Evolutionary conservation across 2,113 vertebrate genomes (phyloP).

Genomic region (Grammomys surdaster): DNA sequence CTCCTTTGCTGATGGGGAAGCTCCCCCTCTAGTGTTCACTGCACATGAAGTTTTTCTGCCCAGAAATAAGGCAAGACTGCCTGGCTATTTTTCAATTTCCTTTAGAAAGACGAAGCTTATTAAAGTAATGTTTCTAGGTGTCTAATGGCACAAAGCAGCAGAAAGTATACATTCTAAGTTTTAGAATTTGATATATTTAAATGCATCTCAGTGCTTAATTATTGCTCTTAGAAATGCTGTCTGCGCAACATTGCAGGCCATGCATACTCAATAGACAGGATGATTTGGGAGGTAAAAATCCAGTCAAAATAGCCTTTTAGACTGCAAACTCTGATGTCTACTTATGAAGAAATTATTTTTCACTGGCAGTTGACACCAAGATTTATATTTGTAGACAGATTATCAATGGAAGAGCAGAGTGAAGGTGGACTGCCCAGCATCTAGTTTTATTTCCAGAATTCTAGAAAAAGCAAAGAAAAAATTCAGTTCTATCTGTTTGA

Average conservation of each 20-base stretch:
- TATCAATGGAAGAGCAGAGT: slow-evolving; percentile 20
- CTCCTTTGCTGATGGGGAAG: slow-evolving; percentile 92
- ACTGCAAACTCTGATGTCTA: slow-evolving; percentile 40
- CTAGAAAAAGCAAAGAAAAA: slow-evolving; percentile 57
- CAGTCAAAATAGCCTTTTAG: slow-evolving; percentile 1
- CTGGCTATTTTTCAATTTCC: slow-evolving; percentile 71
- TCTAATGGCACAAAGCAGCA: slow-evolving; percentile 64
- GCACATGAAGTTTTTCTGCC: slow-evolving; percentile 87
- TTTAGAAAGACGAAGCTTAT: slow-evolving; percentile 59
- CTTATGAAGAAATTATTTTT: slow-evolving; percentile 52
- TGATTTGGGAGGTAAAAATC: slow-evolving; percentile 13
- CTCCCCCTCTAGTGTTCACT: slow-evolving; percentile 99
- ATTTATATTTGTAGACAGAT: slow-evolving; percentile 63
- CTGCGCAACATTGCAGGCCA: slow-evolving; percentile 1
- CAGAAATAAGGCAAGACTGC: slow-evolving; percentile 76
- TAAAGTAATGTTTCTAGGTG: slow-evolving; percentile 54
- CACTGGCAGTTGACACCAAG: not conserved
- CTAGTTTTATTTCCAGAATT: slow-evolving; percentile 35
- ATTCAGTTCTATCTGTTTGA: slow-evolving; percentile 34
- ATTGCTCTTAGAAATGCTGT: slow-evolving; percentile 40
- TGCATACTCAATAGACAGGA: slow-evolving; percentile 43
- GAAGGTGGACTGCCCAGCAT: not conserved
- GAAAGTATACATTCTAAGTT: slow-evolving; percentile 65
- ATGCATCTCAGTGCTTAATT: not conserved
- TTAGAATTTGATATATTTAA: slow-evolving; percentile 7